Conservation (phyloP, 2,113 vertebrate species). For the Psilopogon haemacephalus region DNA sequence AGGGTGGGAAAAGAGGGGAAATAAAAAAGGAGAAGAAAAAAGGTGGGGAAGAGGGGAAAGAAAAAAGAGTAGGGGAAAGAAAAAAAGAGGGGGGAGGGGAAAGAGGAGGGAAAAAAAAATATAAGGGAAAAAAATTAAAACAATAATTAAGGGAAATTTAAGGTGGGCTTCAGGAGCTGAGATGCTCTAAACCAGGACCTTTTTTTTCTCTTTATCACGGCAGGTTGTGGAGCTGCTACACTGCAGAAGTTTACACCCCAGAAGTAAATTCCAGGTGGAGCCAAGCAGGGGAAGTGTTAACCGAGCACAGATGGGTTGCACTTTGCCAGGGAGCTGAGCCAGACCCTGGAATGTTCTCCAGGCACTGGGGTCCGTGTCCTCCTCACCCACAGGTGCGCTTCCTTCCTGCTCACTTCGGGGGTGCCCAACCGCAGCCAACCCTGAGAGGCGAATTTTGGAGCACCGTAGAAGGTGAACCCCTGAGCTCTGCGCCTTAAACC, state of each 20-base stretch:
- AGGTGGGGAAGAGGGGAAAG: too few species aligned
- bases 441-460: neutral
- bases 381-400: rapidly evolving
- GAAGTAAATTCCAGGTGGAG: neutral
- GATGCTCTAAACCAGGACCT: neutral
- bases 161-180: neutral
- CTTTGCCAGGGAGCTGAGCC: constrained; percentile 20
- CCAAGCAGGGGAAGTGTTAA: neutral
- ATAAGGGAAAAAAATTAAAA: neutral
- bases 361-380: neutral
- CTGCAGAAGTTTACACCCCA: neutral
- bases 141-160: neutral
- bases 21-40: too few species aligned
- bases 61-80: too few species aligned
- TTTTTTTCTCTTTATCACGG: too few species aligned
- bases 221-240: rapidly evolving
- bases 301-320: neutral
- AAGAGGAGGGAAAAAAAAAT: too few species aligned
- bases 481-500: rapidly evolving
- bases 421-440: neutral
- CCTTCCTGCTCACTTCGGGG: neutral
- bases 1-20: too few species aligned
- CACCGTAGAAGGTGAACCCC: neutral
- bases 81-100: neutral
- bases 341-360: constrained; percentile 32